A percentile compares a stretch with the other conserved stretches of the same genome.
Conservation (phyloP, 2,888 invertebrate genomes). For the Epirrhoe alternata region DNA sequence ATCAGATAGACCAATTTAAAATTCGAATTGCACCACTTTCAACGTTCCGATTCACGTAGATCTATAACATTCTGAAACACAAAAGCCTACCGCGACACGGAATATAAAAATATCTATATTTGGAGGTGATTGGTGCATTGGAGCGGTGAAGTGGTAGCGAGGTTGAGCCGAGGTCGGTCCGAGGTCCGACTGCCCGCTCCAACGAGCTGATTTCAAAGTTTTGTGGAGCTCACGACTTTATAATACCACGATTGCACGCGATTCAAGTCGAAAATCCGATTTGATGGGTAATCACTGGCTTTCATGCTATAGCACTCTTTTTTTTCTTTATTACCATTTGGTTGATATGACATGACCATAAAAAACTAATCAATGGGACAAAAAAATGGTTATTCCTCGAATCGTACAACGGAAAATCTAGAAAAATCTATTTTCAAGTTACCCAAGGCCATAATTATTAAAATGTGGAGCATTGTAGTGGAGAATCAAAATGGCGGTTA, state of each 20-base stretch:
- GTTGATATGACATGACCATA: not conserved
- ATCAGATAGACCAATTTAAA: constrained; percentile 49
- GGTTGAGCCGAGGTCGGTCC: constrained; percentile 73
- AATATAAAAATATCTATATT: constrained; percentile 74
- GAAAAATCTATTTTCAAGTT: too few species aligned
- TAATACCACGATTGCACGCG: constrained; percentile 11
- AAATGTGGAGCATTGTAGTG: too few species aligned
- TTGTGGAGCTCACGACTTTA: constrained; percentile 51
- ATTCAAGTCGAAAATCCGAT: not conserved
- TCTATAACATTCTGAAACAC: constrained; percentile 47
- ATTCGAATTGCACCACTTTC: constrained; percentile 59
- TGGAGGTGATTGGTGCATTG: constrained; percentile 73
- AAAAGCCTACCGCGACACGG: constrained; percentile 61
- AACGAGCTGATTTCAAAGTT: constrained; percentile 43
- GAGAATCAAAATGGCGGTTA: too few species aligned
- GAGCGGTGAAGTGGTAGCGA: constrained; percentile 72
- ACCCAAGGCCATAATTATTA: too few species aligned
- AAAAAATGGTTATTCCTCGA: too few species aligned
- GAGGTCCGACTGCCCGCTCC: constrained; percentile 62
- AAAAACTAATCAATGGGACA: not conserved
- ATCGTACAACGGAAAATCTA: too few species aligned
- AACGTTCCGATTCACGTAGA: constrained; percentile 53
- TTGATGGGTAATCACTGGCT: constrained; percentile 1
- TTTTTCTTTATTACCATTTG: not conserved
- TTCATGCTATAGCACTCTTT: constrained; percentile 7